Base-by-base conservation (phyloP, 2,113 vertebrate species). In the Cyanistes caeruleus region DNA sequence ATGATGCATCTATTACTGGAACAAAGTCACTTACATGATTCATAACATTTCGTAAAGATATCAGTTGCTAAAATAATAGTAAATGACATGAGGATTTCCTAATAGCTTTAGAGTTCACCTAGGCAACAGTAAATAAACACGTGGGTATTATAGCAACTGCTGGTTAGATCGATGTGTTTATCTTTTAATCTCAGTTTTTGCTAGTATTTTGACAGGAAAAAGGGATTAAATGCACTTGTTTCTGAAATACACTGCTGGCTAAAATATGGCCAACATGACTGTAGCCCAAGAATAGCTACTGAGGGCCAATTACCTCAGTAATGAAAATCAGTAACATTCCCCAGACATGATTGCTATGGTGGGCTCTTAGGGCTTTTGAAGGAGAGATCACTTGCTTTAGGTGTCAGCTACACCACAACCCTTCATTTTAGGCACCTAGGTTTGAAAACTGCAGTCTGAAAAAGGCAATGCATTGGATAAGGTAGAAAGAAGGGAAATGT, bases 1-100 rank as follows among this genome's bases (percentile, higher is more conserved):
- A 93, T 74, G 78, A 76, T 70, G 82, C 75, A 92, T 87, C 87
- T 89, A 69, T 89, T 95, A 89, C 48, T 76, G 62, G 84, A 94
- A 90, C 75, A 94, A 95, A 94, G 95, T 93, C 93, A 91, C 86
- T 97, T 85, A 89, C 53, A 78, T 4, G 2, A 90, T 87, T 87
- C 58, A 49, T 65, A 94, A 90, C 67, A 52, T 28, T 70, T 53
- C 90, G 64, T 30, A 91, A 41, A 91, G 65, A 46, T 75, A 92
- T 27, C 81, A 63, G 69, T 87, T 88, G 82, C 69, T 89, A 84
- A 95, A 96, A 93, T 95, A 94, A 94, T 53, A 84, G 89, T 60
- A 92, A 97, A 89, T 82, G 72, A 76, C 49, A 52, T 1, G 30
- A 91, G 82, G 85, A 79, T 94, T 96, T 95, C 70, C 64, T 90